Evolutionary conservation across 2,888 invertebrate genomes (phyloP).

Genomic region (Mayetiola destructor): DNA sequence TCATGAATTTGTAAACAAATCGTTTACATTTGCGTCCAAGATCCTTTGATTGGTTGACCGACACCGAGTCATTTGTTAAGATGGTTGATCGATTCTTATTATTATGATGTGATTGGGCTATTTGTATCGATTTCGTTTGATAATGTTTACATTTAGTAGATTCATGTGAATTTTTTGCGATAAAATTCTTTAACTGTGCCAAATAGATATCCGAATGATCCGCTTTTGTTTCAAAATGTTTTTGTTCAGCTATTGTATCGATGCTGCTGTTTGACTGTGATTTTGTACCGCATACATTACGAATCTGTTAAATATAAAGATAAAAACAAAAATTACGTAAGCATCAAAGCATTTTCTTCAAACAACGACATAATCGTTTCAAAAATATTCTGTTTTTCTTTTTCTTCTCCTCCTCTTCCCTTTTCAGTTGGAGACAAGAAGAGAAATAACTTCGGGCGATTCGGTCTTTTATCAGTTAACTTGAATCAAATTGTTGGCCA

Average conservation of each 20-base stretch:
- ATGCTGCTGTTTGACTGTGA: neutral
- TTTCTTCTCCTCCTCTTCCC: too few species aligned
- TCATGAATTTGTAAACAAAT: neutral
- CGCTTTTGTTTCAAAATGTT: neutral
- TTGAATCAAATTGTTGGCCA: neutral
- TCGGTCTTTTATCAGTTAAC: neutral
- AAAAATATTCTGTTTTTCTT: too few species aligned
- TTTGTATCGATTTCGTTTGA: neutral
- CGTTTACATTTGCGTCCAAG: neutral
- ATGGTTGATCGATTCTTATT: neutral
- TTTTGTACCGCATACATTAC: constrained; percentile 4
- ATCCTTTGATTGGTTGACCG: neutral
- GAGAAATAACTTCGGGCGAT: neutral
- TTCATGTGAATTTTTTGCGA: constrained; percentile 1
- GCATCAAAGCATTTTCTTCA: neutral
- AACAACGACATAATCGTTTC: too few species aligned
- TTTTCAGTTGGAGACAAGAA: too few species aligned
- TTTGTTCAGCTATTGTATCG: neutral
- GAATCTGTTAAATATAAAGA: neutral
- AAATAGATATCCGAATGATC: neutral
- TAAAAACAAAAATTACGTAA: neutral
- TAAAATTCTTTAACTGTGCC: constrained; percentile 1
- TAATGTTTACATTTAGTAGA: neutral
- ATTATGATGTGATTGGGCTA: neutral
- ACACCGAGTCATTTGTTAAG: neutral